phyloP scores from a whole-genome alignment of 2,797 vertebrate species.

The Halcyon badia region DNA sequence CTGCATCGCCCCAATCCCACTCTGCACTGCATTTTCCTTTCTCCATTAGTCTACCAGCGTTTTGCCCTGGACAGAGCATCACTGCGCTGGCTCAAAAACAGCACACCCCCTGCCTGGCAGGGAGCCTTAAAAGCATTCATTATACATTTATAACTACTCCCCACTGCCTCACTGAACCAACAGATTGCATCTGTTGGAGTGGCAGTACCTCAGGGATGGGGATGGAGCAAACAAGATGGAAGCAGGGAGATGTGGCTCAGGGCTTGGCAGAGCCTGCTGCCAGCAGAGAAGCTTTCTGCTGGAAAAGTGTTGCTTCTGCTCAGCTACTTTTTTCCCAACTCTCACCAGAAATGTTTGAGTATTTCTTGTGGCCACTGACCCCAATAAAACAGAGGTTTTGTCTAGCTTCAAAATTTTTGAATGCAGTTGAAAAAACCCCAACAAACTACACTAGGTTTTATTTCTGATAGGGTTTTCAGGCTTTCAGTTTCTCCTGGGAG shows the following conservation, averaged over 20 bases:
- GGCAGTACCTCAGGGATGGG: neutral
- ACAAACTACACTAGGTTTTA: neutral
- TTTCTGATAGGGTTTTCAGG: neutral
- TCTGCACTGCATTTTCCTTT: fast-evolving
- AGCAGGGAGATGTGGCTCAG: fast-evolving
- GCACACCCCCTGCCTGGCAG: neutral
- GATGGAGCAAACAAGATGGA: neutral
- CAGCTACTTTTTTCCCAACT: neutral
- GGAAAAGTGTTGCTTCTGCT: neutral
- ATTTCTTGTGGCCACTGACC: neutral
- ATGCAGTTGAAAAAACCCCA: neutral
- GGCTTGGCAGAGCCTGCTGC: neutral
- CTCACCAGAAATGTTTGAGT: fast-evolving
- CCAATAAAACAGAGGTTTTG: neutral
- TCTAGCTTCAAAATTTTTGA: neutral
- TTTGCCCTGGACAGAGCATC: neutral
- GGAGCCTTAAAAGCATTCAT: neutral
- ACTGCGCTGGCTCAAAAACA: fast-evolving
- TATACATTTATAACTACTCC: neutral
- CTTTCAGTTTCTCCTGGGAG: neutral
- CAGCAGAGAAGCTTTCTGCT: neutral
- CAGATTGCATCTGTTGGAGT: fast-evolving
- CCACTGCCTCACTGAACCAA: fast-evolving
- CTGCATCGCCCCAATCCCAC: neutral
- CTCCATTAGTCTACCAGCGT: neutral